These are phyloP conservation scores for Sclerodermus sp. DNA, from an alignment of 2,888 invertebrate genomes.

Conservation along the genomic window DNA sequence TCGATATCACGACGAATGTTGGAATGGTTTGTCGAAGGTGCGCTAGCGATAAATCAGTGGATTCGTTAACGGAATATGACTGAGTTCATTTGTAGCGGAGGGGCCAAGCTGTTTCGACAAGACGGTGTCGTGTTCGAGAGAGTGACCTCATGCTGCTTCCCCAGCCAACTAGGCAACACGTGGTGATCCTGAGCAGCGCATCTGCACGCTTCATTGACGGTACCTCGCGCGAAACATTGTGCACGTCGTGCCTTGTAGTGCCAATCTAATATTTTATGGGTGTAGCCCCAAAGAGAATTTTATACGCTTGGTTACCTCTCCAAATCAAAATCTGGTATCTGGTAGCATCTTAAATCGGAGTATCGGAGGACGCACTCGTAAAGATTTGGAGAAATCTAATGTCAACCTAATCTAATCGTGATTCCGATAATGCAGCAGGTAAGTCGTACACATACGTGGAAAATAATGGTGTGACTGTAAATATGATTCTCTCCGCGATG, in stretches of 20 bases:
- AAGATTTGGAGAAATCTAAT: too few species aligned
- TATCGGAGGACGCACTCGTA: too few species aligned
- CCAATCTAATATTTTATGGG: constrained; percentile 32
- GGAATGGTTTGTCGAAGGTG: too few species aligned
- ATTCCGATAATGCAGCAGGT: too few species aligned
- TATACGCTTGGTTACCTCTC: too few species aligned
- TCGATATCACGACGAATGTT: too few species aligned
- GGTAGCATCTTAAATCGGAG: too few species aligned
- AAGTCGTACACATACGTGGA: too few species aligned
- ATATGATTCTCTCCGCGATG: not conserved
- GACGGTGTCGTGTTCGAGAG: constrained; percentile 42
- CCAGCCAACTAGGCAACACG: constrained; percentile 28
- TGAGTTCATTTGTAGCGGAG: constrained; percentile 28
- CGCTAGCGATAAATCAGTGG: constrained; percentile 38
- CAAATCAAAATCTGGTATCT: too few species aligned
- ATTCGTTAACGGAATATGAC: constrained; percentile 42
- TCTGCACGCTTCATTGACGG: constrained; percentile 43
- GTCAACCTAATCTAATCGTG: too few species aligned
- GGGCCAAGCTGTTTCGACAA: constrained; percentile 42
- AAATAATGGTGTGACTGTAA: not conserved
- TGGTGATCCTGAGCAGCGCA: constrained; percentile 26
- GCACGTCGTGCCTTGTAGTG: constrained; percentile 18
- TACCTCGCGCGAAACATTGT: constrained; percentile 40
- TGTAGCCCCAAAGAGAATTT: constrained; percentile 18
- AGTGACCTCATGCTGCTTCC: constrained; percentile 34